Evolutionary conservation across 2,888 invertebrate species (phyloP).

Genomic region (Aleiodes leptofemur): DNA sequence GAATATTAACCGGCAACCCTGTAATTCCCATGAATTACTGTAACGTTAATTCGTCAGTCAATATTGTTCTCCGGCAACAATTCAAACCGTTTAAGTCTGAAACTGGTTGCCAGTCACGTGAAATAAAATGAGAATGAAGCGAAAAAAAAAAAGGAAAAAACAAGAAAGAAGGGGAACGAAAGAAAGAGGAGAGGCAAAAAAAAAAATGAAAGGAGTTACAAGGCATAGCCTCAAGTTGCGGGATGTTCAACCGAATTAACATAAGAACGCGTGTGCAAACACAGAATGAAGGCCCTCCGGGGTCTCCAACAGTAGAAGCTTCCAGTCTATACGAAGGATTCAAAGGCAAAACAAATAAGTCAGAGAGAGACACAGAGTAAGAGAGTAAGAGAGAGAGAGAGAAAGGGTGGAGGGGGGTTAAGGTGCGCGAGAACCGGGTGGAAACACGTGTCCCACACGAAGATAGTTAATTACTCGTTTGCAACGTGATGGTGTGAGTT

Average conservation of each 20-base stretch:
- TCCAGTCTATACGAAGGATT: conserved; percentile 31
- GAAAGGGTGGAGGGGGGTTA: conserved; percentile 37
- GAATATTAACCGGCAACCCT: conserved; percentile 47
- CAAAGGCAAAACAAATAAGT: conserved; percentile 48
- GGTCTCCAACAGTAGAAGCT: conserved; percentile 37
- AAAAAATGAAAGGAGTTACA: conserved; percentile 14
- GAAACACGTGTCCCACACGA: conserved; percentile 59
- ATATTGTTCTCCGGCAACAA: too few species aligned
- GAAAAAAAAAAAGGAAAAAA: conserved; percentile 11
- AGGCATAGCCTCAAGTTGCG: conserved; percentile 26
- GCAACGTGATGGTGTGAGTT: conserved; percentile 64
- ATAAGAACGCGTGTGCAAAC: conserved; percentile 75
- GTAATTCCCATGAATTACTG: conserved; percentile 41
- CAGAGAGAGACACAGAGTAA: conserved; percentile 45
- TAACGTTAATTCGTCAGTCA: too few species aligned
- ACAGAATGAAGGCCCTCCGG: conserved; percentile 60
- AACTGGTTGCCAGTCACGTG: too few species aligned
- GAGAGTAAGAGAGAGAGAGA: conserved; percentile 40
- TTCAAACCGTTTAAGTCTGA: too few species aligned
- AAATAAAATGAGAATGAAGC: not conserved
- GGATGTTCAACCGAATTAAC: conserved; percentile 75
- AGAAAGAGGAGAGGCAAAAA: not conserved
- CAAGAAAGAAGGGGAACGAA: not conserved
- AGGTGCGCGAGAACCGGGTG: conserved; percentile 53
- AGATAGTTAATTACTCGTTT: conserved; percentile 75